Percentiles rank a stretch among this genome's conserved stretches.
These are phyloP conservation scores for Epirrita christyi DNA, from an alignment of 2,888 invertebrate species.

Conservation along the genomic window DNA sequence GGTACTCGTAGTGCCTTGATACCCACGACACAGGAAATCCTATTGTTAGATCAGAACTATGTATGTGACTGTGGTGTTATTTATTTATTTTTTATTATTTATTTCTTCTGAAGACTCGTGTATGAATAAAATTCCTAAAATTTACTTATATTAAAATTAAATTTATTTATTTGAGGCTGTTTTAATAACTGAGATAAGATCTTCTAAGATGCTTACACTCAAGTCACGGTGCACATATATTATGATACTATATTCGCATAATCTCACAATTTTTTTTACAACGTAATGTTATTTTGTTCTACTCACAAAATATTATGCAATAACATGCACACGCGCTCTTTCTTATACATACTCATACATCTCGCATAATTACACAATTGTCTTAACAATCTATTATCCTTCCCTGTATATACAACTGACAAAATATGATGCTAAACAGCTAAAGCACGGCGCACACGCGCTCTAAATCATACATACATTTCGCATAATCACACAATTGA, in stretches of 20 bases:
- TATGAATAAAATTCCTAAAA: not conserved
- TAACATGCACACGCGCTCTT: not conserved
- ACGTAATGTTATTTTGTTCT: too few relatives aligned
- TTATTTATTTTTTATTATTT: too few relatives aligned
- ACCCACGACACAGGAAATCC: too few relatives aligned
- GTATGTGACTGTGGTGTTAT: too few relatives aligned
- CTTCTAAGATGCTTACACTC: too few relatives aligned
- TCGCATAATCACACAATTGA: constrained; percentile 40
- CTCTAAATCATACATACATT: constrained; percentile 33
- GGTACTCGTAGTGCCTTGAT: too few relatives aligned
- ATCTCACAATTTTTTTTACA: too few relatives aligned
- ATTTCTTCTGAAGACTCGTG: constrained; percentile 7
- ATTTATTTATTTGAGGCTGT: not conserved
- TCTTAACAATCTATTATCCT: constrained; percentile 4
- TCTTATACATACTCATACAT: too few relatives aligned
- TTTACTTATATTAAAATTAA: not conserved
- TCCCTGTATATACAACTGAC: constrained; percentile 18
- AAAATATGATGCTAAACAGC: constrained; percentile 28
- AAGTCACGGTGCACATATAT: too few relatives aligned
- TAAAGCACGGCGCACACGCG: constrained; percentile 25
- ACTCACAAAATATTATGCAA: not conserved
- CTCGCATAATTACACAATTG: constrained; percentile 12
- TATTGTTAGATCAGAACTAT: too few relatives aligned
- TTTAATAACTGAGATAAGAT: not conserved
- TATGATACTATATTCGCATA: too few relatives aligned